Conservation (phyloP, 2,888 invertebrate genomes). For the Druceiella hillmani region DNA sequence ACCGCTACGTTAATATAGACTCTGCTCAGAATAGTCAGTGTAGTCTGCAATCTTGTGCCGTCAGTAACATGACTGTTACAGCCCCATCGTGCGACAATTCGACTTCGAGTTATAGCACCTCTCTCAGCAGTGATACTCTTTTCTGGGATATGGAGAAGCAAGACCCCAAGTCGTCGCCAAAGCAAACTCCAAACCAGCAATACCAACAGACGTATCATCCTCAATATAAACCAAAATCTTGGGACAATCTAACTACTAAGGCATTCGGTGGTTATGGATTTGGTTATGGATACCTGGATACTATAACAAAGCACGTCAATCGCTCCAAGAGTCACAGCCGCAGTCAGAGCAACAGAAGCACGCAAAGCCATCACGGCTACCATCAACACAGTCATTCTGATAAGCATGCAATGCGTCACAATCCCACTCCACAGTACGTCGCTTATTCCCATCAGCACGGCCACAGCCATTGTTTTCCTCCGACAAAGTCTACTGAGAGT, state of each 20-base stretch:
- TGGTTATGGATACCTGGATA: conserved; percentile 79
- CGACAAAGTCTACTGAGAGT: conserved; percentile 80
- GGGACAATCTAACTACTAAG: conserved; percentile 85
- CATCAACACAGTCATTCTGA: conserved; percentile 39
- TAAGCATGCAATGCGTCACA: conserved; percentile 45
- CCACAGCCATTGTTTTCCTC: conserved; percentile 49
- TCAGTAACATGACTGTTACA: conserved; percentile 57
- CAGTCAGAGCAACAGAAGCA: conserved; percentile 54
- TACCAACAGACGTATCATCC: conserved; percentile 42
- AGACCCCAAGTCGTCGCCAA: conserved; percentile 42
- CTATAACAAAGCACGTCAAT: conserved; percentile 41
- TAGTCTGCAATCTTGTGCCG: conserved; percentile 77
- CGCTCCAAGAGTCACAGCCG: conserved; percentile 47
- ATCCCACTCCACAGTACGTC: conserved; percentile 38
- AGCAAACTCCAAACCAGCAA: conserved; percentile 37
- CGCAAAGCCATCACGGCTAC: conserved; percentile 50
- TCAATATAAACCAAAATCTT: conserved; percentile 74
- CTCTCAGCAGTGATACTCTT: conserved; percentile 79
- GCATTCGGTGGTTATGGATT: conserved; percentile 83
- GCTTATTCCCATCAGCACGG: conserved; percentile 41
- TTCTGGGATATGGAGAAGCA: conserved; percentile 67
- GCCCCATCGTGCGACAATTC: conserved; percentile 60
- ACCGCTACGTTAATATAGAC: conserved; percentile 60
- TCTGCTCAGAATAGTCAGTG: conserved; percentile 70
- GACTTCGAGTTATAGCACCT: conserved; percentile 76